phyloP scores from a whole-genome alignment of 1,140 invertebrate species.

The Dendrolimus punctatus region DNA sequence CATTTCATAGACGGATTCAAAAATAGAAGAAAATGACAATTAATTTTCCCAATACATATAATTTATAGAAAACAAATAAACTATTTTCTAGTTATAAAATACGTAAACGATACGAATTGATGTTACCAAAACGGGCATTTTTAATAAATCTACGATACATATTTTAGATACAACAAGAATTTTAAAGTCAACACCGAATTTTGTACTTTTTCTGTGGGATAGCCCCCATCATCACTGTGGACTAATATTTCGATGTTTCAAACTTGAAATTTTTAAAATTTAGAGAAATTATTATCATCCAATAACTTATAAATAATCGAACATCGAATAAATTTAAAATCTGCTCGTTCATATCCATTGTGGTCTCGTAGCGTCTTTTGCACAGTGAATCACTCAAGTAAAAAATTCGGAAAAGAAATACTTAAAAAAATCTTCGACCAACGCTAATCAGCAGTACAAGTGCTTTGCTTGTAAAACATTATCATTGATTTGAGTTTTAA shows the following conservation, averaged over 20 bases:
- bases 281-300: constrained; percentile 63
- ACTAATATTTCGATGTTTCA: constrained; percentile 69
- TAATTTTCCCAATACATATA: constrained; percentile 1
- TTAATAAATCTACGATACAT: constrained; percentile 62
- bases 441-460: no score
- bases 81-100: constrained; percentile 58
- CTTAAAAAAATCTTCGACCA: constrained; percentile 14
- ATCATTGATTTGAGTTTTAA: constrained; percentile 7
- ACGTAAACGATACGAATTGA: constrained; percentile 53
- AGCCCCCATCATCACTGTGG: constrained; percentile 62
- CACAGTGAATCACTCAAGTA: constrained; percentile 63
- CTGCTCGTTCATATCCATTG: constrained; percentile 61
- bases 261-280: constrained; percentile 63
- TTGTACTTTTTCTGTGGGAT: constrained; percentile 65
- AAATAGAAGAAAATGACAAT: constrained; percentile 50
- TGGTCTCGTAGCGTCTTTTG: constrained; percentile 56
- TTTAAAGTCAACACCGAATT: constrained; percentile 67
- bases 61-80: constrained; percentile 57
- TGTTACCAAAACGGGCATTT: constrained; percentile 55
- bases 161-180: constrained; percentile 55
- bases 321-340: constrained; percentile 33
- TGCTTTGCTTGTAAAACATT: no score
- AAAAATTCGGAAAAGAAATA: constrained; percentile 57
- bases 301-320: constrained; percentile 55
- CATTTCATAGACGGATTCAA: constrained; percentile 65